Conservation (phyloP, 2,888 invertebrate genomes). For the Synergus gifuensis region DNA sequence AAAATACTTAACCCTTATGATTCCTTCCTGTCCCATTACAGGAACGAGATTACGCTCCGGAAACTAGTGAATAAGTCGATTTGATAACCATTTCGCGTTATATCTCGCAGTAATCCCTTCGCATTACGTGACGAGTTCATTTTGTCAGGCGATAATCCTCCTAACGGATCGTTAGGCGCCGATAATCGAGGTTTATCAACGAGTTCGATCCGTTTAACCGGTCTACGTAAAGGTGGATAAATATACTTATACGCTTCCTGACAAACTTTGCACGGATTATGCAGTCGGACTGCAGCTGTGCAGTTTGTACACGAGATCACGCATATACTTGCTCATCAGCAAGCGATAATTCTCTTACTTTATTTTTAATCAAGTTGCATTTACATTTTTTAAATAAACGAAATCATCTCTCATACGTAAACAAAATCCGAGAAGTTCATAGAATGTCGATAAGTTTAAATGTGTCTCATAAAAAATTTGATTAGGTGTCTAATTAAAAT, state of each 20-base stretch:
- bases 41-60: conserved; percentile 47
- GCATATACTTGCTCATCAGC: too few species aligned
- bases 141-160: conserved; percentile 58
- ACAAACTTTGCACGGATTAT: conserved; percentile 25
- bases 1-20: not conserved
- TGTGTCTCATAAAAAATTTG: not conserved
- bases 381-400: conserved; percentile 6
- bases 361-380: conserved; percentile 1
- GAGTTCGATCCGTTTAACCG: conserved; percentile 46
- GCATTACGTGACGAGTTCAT: conserved; percentile 58
- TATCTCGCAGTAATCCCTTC: conserved; percentile 45
- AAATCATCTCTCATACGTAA: conserved; percentile 4
- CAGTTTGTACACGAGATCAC: not conserved
- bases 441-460: not conserved
- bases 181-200: conserved; percentile 59
- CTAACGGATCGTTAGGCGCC: conserved; percentile 60
- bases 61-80: conserved; percentile 55
- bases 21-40: conserved; percentile 50
- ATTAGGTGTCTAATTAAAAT: conserved; percentile 1
- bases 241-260: conserved; percentile 23
- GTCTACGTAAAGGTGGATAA: conserved; percentile 12
- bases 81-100: conserved; percentile 50
- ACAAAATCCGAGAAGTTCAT: not conserved
- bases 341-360: conserved; percentile 10
- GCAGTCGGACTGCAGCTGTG: conserved; percentile 1